Conservation (phyloP, 2,113 vertebrate genomes). For the Fulmarus glacialis region DNA sequence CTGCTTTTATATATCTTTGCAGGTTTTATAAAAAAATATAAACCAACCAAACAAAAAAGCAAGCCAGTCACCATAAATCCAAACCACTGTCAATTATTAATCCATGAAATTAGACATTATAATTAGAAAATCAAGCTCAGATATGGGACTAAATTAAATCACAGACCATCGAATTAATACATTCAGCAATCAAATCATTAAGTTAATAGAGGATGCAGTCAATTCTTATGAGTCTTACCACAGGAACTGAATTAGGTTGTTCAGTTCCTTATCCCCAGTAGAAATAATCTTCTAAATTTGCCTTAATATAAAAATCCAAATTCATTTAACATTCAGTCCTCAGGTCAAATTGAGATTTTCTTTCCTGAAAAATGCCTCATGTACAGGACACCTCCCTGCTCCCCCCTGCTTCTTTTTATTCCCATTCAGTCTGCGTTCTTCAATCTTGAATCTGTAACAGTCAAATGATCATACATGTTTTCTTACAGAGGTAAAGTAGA, state of each 20-base stretch:
- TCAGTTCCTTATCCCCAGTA: background rate
- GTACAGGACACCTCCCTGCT: background rate
- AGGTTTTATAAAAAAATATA: background rate
- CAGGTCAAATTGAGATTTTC: background rate
- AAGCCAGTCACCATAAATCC: background rate
- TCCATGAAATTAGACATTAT: background rate
- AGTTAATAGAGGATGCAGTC: background rate
- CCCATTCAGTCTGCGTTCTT: fast-evolving
- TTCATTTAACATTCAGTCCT: background rate
- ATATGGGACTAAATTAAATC: background rate
- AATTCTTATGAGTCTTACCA: background rate
- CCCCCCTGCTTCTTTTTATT: background rate
- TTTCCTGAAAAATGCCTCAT: background rate
- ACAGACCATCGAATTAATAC: background rate
- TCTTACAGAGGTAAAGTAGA: background rate
- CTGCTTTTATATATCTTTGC: background rate
- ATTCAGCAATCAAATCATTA: background rate
- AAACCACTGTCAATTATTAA: background rate
- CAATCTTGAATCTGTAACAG: background rate
- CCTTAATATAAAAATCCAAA: background rate
- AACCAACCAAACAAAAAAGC: background rate
- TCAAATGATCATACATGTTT: background rate
- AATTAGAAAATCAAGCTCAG: background rate
- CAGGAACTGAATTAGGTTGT: background rate
- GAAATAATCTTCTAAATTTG: background rate